Conservation (phyloP, 2,113 vertebrate genomes). For the Corythoichthys intestinalis region DNA sequence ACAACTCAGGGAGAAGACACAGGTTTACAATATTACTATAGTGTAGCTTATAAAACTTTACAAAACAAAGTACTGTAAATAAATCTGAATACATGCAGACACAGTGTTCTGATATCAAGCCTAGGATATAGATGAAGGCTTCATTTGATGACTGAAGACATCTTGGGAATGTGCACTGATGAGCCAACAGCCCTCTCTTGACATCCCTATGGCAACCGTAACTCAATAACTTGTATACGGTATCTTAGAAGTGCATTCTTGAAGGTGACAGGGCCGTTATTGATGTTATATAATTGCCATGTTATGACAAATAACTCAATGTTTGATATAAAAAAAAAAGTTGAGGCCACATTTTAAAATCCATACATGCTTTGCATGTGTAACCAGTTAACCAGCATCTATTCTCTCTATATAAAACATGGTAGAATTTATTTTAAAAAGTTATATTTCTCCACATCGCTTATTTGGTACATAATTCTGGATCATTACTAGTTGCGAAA, state of each 20-base stretch:
- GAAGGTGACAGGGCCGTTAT: constrained; percentile 16
- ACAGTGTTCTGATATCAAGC: constrained; percentile 58
- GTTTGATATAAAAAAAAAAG: too few relatives aligned
- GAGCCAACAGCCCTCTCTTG: constrained; percentile 25
- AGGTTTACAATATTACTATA: too few relatives aligned
- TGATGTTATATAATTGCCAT: constrained; percentile 5
- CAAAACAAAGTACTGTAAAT: neutral
- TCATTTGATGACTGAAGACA: constrained; percentile 57
- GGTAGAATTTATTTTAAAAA: neutral
- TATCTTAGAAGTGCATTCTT: constrained; percentile 43
- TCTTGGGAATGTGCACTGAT: constrained; percentile 38
- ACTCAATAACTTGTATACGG: constrained; percentile 53
- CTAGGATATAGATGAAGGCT: constrained; percentile 56
- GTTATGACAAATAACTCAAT: too few relatives aligned
- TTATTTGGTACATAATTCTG: neutral
- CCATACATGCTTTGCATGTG: neutral
- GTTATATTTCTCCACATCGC: neutral
- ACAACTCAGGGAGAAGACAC: too few relatives aligned
- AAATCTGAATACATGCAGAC: neutral
- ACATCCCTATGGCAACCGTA: constrained; percentile 53
- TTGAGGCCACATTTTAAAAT: too few relatives aligned
- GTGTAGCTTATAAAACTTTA: neutral
- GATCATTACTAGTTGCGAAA: neutral
- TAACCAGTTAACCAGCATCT: too few relatives aligned
- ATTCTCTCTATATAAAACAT: neutral